phyloP scores from a whole-genome alignment of 2,888 invertebrate genomes.

The Agrenia bidenticulata region DNA sequence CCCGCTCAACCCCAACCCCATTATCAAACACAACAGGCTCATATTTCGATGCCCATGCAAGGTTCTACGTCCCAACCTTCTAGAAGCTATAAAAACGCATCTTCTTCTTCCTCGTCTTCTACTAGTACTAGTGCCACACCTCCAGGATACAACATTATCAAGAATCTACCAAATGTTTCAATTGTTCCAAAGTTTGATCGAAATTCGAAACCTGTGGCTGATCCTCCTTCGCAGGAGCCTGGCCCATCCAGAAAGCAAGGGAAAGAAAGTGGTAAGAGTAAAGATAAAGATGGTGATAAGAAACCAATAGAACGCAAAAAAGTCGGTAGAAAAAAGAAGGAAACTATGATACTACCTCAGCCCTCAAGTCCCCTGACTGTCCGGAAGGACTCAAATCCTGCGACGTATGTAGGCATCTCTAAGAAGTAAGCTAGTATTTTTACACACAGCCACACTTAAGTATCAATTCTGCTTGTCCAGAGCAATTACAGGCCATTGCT shows the following conservation, averaged over 20 bases:
- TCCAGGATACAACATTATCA: conserved; percentile 46
- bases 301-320: conserved; percentile 26
- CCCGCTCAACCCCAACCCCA: conserved; percentile 36
- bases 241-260: conserved; percentile 18
- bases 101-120: not conserved
- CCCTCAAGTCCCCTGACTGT: conserved; percentile 51
- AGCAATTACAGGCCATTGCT: no score
- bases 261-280: conserved; percentile 18
- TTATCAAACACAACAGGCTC: conserved; percentile 3
- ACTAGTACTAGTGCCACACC: not conserved
- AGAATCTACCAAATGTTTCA: conserved; percentile 52
- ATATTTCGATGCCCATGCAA: not conserved
- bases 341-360: conserved; percentile 37
- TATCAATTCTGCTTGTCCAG: no score
- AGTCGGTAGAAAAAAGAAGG: conserved; percentile 40
- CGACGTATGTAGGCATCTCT: conserved; percentile 38
- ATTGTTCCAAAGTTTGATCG: conserved; percentile 53
- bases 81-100: not conserved
- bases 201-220: conserved; percentile 38
- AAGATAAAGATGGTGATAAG: conserved; percentile 12
- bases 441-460: no score
- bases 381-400: conserved; percentile 48
- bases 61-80: not conserved
- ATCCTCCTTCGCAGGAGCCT: conserved; percentile 19
- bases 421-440: conserved; percentile 44